phyloP scores from a whole-genome alignment of 2,113 vertebrate genomes.

The Tauraco erythrolophus region DNA sequence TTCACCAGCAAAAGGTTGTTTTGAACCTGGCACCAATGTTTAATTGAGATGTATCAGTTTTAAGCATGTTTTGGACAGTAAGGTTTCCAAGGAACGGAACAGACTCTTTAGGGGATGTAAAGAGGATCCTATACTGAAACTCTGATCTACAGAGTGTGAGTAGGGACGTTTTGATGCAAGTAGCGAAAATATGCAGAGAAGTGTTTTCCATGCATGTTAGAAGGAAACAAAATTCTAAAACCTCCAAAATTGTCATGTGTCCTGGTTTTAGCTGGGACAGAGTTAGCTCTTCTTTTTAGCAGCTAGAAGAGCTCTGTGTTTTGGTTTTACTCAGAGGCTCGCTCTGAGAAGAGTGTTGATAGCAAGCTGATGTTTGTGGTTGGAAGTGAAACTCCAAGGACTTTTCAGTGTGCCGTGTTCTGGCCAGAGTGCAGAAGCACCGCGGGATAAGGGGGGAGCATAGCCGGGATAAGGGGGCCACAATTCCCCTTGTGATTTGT shows the following conservation, averaged over 20 bases:
- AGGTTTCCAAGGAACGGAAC: background rate
- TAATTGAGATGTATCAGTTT: background rate
- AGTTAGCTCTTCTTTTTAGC: no score
- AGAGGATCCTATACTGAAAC: background rate
- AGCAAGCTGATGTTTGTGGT: no score
- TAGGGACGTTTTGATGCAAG: background rate
- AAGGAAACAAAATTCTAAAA: background rate
- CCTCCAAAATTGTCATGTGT: background rate
- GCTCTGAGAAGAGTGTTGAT: no score
- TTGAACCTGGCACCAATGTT: background rate
- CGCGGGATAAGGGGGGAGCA: no score
- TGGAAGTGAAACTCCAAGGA: no score
- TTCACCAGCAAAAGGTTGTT: background rate
- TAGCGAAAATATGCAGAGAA: background rate
- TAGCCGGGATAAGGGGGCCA: no score
- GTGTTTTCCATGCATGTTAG: background rate
- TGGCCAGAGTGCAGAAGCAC: no score
- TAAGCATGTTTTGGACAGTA: background rate
- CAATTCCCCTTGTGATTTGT: no score
- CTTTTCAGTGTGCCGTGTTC: no score
- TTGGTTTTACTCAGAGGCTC: no score
- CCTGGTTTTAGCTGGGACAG: no score
- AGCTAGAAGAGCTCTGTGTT: no score
- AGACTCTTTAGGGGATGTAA: background rate
- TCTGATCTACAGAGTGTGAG: background rate